Conservation (phyloP, 30 jellyfish, hydroid and myxozoan species). For the Rhopilema esculentum region DNA sequence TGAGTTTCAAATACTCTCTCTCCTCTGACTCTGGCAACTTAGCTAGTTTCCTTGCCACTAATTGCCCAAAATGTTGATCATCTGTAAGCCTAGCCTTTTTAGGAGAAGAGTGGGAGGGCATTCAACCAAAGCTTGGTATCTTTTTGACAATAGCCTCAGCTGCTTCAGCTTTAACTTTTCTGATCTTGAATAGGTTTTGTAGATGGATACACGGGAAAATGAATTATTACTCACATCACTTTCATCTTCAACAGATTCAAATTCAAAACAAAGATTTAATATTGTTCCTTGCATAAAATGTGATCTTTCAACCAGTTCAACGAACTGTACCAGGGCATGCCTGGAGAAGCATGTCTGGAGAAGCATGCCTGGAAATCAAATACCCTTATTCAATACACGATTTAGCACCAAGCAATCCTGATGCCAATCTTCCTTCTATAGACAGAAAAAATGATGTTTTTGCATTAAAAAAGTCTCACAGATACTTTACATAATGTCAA, state of each 20-base stretch:
- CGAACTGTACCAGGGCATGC: no score
- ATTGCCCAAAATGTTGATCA: constrained; percentile 62
- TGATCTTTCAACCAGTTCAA: no score
- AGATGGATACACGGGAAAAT: no score
- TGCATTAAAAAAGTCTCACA: not conserved
- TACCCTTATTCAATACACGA: not conserved
- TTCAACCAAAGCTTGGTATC: not conserved
- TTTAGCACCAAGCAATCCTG: not conserved
- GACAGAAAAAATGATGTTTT: not conserved
- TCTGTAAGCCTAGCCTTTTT: constrained; percentile 22
- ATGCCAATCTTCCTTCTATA: not conserved
- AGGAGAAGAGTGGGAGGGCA: not conserved
- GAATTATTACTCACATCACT: no score
- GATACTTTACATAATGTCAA: not conserved
- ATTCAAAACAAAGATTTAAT: no score
- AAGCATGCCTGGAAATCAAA: not conserved
- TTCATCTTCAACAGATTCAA: no score
- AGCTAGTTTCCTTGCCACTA: constrained; percentile 47
- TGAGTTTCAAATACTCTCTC: constrained; percentile 62
- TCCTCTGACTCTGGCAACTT: constrained; percentile 62
- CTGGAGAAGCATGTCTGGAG: no score
- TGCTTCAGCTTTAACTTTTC: constrained; percentile 9
- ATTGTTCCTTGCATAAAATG: no score
- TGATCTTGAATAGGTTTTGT: constrained; percentile 15
- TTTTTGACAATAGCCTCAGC: constrained; percentile 25